These are phyloP conservation scores for Schizaphis graminum DNA, from an alignment of 2,888 invertebrate genomes.

Conservation along the genomic window DNA sequence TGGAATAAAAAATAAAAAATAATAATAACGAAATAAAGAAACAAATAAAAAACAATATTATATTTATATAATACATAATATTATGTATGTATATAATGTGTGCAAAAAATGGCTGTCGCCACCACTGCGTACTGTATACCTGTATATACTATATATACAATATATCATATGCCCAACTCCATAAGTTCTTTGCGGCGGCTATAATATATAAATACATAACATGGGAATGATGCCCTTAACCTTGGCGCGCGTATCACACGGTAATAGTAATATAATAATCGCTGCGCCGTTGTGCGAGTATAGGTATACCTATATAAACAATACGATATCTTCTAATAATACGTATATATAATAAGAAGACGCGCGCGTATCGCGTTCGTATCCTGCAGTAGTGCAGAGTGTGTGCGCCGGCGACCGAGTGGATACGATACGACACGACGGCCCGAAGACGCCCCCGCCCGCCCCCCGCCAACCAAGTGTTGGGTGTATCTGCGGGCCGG, in stretches of 20 bases:
- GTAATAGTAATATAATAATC: slow-evolving; percentile 42
- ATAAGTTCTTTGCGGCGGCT: not conserved
- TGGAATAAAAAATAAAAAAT: slow-evolving; percentile 9
- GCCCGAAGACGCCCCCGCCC: slow-evolving; percentile 62
- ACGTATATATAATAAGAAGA: not conserved
- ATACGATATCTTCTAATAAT: not conserved
- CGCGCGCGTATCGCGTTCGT: not conserved
- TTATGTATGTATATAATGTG: not conserved
- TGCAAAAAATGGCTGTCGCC: slow-evolving; percentile 59
- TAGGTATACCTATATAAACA: not conserved
- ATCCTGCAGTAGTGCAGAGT: not conserved
- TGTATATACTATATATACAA: not conserved
- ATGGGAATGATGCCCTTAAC: slow-evolving; percentile 61
- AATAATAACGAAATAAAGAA: not conserved
- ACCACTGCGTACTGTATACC: not conserved
- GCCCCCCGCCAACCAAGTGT: slow-evolving; percentile 47
- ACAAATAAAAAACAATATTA: slow-evolving; percentile 3
- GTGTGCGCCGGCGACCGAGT: slow-evolving; percentile 35
- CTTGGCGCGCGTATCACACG: slow-evolving; percentile 36
- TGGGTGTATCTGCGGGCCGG: slow-evolving; percentile 58
- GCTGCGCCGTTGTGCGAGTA: not conserved
- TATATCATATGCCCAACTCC: not conserved
- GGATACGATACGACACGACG: slow-evolving; percentile 50
- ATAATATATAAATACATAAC: not conserved
- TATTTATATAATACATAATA: not conserved